A percentile compares a stretch with the other conserved stretches of the same genome.
Evolutionary conservation across 1,140 invertebrate genomes (phyloP).

Genomic region (Helicoverpa zea): DNA sequence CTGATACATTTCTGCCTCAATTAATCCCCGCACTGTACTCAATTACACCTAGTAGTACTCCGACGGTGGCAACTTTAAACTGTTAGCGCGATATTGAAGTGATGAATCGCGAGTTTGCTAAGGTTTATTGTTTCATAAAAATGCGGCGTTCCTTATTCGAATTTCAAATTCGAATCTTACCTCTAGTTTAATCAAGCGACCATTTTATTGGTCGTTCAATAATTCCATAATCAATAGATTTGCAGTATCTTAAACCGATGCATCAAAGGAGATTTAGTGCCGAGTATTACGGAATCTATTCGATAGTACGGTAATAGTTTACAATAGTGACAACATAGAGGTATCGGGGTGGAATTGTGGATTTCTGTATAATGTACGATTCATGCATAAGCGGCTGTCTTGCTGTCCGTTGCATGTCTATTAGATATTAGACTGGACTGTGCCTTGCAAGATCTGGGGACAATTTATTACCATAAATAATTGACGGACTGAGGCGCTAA

Average conservation of each 20-base stretch:
- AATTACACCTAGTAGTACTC: constrained; percentile 72
- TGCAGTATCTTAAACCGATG: constrained; percentile 6
- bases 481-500: no score
- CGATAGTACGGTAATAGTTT: constrained; percentile 16
- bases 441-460: no score
- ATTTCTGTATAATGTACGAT: no score
- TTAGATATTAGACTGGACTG: no score
- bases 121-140: neutral
- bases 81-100: constrained; percentile 50
- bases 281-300: constrained; percentile 8
- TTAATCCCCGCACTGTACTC: constrained; percentile 80
- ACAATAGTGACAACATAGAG: neutral
- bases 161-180: no score
- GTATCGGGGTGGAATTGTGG: neutral
- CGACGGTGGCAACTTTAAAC: constrained; percentile 56
- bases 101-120: constrained; percentile 10
- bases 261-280: constrained; percentile 19
- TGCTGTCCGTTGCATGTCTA: no score
- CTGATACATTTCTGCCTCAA: constrained; percentile 83
- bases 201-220: neutral
- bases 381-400: no score
- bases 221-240: neutral
- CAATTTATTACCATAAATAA: no score
- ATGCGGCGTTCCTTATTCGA: no score
- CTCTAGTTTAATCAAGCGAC: no score